These are phyloP conservation scores for Anoplophora glabripennis DNA, from an alignment of 1,140 invertebrate genomes.

Conservation along the genomic window DNA sequence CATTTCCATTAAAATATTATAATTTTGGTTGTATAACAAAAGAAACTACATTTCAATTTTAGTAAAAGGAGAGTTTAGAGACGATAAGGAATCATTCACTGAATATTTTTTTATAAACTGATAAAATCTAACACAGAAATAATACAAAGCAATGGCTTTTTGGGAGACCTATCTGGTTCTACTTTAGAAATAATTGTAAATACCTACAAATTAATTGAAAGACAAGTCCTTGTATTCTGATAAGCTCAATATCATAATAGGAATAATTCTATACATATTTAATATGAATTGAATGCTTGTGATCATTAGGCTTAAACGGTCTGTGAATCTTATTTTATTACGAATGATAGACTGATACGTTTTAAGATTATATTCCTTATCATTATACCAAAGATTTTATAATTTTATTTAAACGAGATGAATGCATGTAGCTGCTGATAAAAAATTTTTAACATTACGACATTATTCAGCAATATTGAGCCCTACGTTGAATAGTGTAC, in stretches of 20 bases:
- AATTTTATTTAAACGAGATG: constrained; percentile 2
- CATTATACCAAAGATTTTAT: not conserved
- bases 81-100: too few species aligned
- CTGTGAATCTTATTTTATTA: constrained; percentile 2
- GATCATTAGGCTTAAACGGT: constrained; percentile 3
- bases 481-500: constrained; percentile 7
- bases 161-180: too few species aligned
- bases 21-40: too few species aligned
- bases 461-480: not conserved
- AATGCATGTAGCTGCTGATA: not conserved
- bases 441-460: not conserved
- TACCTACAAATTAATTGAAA: constrained; percentile 13
- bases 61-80: too few species aligned
- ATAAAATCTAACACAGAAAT: too few species aligned
- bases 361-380: constrained; percentile 2
- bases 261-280: too few species aligned
- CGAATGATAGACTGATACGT: not conserved
- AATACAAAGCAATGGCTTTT: too few species aligned
- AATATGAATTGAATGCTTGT: constrained; percentile 7
- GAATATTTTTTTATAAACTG: too few species aligned
- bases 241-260: too few species aligned
- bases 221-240: too few species aligned
- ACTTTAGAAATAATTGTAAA: constrained; percentile 5
- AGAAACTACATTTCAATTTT: too few species aligned
- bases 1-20: too few species aligned